These are phyloP conservation scores for Bambusicola thoracicus DNA, from an alignment of 2,113 vertebrate genomes.

Conservation along the genomic window DNA sequence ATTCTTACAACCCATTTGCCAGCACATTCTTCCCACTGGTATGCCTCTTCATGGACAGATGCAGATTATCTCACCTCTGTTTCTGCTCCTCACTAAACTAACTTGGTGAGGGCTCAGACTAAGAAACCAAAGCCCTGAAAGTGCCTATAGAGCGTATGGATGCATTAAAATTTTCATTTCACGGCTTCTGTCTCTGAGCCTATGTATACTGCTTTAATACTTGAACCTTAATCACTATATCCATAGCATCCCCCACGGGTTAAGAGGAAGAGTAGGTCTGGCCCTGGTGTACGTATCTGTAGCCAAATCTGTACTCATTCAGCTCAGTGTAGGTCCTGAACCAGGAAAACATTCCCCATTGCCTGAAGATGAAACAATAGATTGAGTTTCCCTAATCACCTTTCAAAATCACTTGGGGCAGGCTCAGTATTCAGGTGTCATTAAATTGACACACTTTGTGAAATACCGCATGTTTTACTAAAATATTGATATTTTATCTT, in stretches of 20 bases:
- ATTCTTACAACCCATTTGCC: not conserved
- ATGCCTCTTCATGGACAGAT: not conserved
- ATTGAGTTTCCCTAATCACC: not conserved
- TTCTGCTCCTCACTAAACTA: not conserved
- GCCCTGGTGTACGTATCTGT: not conserved
- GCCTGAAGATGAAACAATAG: not conserved
- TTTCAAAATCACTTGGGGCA: not conserved
- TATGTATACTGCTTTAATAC: not conserved
- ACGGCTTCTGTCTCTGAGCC: not conserved
- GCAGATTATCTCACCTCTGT: not conserved
- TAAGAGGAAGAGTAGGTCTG: not conserved
- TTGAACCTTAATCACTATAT: not conserved
- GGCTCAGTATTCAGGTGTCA: not conserved
- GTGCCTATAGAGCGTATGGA: not conserved
- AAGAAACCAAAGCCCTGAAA: not conserved
- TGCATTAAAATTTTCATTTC: not conserved
- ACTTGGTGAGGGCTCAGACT: not conserved
- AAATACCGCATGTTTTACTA: not conserved
- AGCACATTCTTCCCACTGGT: not conserved
- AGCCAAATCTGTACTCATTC: not conserved
- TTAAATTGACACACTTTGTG: not conserved
- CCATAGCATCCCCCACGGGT: not conserved
- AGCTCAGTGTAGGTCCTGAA: not conserved
- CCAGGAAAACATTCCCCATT: not conserved
- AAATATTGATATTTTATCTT: not conserved